Evolutionary conservation across 2,888 invertebrate species (phyloP), one percentile per base, ranked within the genome.

Genomic region (Liopterus haemorrhoidalis): DNA sequence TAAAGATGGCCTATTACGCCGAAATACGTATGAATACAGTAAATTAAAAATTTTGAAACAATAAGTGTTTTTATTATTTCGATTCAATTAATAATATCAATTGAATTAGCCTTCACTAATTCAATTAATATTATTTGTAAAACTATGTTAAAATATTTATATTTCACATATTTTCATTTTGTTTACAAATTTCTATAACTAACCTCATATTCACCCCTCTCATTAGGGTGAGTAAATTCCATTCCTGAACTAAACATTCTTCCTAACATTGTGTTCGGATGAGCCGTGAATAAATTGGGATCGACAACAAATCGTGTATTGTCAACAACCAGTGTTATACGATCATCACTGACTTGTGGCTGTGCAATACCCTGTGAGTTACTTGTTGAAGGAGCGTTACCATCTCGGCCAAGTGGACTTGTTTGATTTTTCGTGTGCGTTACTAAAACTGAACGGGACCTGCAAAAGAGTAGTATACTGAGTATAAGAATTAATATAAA

Each of bases 261-360:
- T n/a, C 97, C 99, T 21, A 99, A 72, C 96, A 99, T 96, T 0
- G 99, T 99, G 64, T 97, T 95, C 0, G 97, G 95, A 69, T 96
- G 91, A 2, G 90, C 87, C 6, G 89, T 86, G 61, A 99, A 91
- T 50, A 96, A 75, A 2, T 89, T 82, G 4, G 92, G 90, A 67
- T 96, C 95, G 15, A 96, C 84, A 32, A 96, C 85, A 66, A 94
- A 94, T 48, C 69, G 59, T 0, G 95, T 95, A 59, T 90, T 92
- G 63, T 99, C 97, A 9, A 99, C 97, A n/a, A 97, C 84, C 37
- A 99, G 74, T 2, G 92, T 92, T 41, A 95, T 85, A 46, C 88
- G 72, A 57, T 90, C 90, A 42, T 85, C 85, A 42, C 74, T 75
- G 68, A 58, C 21, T 27, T 44, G 41, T 54, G 41, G 49, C 36